Conservation (phyloP, 2,797 vertebrate genomes). For the Manis pentadactyla region DNA sequence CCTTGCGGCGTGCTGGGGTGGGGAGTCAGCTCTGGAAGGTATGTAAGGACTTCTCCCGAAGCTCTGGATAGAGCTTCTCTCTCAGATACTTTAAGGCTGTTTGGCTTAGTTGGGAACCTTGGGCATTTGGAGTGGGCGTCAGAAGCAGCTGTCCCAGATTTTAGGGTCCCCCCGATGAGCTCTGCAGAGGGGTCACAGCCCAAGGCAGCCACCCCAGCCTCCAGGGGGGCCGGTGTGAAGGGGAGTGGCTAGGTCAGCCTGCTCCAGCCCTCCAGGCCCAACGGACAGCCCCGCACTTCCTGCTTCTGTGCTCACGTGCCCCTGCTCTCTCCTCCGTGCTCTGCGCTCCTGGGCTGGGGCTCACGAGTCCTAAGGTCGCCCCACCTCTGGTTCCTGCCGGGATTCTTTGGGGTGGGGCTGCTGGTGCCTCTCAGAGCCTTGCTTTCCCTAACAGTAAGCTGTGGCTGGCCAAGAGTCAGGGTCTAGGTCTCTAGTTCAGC, state of each 20-base stretch:
- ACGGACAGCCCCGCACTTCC: rapidly evolving
- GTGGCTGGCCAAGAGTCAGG: neutral
- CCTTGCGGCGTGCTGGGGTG: rapidly evolving
- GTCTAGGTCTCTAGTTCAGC: rapidly evolving
- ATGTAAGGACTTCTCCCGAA: rapidly evolving
- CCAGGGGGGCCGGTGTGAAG: neutral
- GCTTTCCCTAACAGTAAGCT: rapidly evolving
- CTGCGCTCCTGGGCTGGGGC: rapidly evolving
- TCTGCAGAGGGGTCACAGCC: neutral
- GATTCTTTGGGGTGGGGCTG: too few species aligned
- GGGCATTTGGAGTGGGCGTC: neutral
- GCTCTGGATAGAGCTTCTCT: neutral
- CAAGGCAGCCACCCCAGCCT: neutral
- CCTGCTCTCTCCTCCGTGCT: rapidly evolving
- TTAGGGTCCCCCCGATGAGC: neutral
- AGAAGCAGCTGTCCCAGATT: neutral
- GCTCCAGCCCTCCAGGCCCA: rapidly evolving
- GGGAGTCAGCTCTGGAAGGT: too few species aligned
- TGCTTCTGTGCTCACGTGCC: too few species aligned
- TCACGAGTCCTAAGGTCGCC: rapidly evolving
- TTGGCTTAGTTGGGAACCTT: neutral
- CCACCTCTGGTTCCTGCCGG: neutral
- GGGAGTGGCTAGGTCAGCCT: neutral
- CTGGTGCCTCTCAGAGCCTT: rapidly evolving
- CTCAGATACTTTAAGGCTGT: neutral